phyloP scores from a whole-genome alignment of 2,888 invertebrate species.

The Isotomurus palustris region DNA sequence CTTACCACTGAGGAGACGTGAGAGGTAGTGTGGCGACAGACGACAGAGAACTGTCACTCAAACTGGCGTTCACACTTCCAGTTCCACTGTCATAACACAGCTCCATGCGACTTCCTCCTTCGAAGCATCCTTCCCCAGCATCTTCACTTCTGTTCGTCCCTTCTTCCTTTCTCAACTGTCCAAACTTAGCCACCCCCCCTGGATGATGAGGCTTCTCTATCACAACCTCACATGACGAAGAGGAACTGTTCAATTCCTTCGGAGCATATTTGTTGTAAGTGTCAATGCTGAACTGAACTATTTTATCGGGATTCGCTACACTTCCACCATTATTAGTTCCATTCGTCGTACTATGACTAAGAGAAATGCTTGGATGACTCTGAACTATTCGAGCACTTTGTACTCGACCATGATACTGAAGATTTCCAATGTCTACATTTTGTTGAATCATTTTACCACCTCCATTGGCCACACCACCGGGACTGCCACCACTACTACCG shows the following conservation, averaged over 20 bases:
- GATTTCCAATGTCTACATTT: neutral
- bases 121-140: neutral
- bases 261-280: neutral
- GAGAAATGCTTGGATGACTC: slow-evolving; percentile 48
- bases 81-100: slow-evolving; percentile 31
- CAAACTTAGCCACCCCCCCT: neutral
- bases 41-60: slow-evolving; percentile 33
- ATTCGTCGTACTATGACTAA: slow-evolving; percentile 71
- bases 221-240: too few relatives aligned
- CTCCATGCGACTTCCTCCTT: neutral
- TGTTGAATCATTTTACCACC: slow-evolving; percentile 4
- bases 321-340: slow-evolving; percentile 60
- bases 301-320: neutral
- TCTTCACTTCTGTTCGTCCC: neutral
- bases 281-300: neutral
- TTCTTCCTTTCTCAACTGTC: neutral
- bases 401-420: slow-evolving; percentile 14
- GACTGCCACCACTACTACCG: neutral
- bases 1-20: slow-evolving; percentile 41
- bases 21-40: slow-evolving; percentile 31
- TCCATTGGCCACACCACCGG: slow-evolving; percentile 4
- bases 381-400: slow-evolving; percentile 33
- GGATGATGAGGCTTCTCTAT: neutral
- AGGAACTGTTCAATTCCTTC: too few relatives aligned
- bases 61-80: slow-evolving; percentile 33